Percentiles rank a stretch among this genome's conserved stretches.
Conservation (phyloP, 1,140 invertebrate genomes). For the Euwallacea similis region DNA sequence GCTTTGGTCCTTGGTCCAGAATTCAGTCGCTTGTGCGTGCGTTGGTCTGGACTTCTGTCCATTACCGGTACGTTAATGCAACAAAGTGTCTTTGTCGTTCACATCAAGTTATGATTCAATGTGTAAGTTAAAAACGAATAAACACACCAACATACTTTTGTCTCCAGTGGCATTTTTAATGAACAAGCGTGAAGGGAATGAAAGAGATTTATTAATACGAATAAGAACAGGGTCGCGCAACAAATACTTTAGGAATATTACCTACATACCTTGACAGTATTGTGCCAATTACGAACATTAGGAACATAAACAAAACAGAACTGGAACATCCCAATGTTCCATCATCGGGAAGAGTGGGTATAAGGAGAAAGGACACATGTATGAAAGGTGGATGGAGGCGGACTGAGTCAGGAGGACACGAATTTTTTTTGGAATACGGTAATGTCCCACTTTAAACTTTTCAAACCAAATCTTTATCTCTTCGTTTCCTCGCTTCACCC, state of each 20-base stretch:
- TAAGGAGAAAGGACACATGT: neutral
- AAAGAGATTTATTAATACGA: neutral
- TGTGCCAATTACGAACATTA: neutral
- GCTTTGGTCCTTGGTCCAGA: neutral
- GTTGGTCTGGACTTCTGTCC: too few species aligned
- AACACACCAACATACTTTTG: too few species aligned
- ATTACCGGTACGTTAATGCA: too few species aligned
- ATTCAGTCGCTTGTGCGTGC: too few species aligned
- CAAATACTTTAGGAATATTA: neutral
- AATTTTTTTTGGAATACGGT: conserved; percentile 53
- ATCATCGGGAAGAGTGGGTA: too few species aligned
- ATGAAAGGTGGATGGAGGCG: conserved; percentile 47
- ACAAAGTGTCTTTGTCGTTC: too few species aligned
- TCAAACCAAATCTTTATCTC: neutral
- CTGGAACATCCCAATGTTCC: neutral
- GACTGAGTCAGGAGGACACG: conserved; percentile 51
- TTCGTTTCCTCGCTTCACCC: conserved; percentile 21
- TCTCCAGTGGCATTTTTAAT: too few species aligned
- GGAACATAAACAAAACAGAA: neutral
- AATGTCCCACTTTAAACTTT: conserved; percentile 32
- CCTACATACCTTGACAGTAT: neutral
- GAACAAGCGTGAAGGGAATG: neutral
- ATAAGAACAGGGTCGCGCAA: neutral
- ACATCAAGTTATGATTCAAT: too few species aligned
- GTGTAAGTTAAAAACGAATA: too few species aligned